phyloP scores from a whole-genome alignment of 2,888 invertebrate genomes.

The Carpatolechia fugitivella region DNA sequence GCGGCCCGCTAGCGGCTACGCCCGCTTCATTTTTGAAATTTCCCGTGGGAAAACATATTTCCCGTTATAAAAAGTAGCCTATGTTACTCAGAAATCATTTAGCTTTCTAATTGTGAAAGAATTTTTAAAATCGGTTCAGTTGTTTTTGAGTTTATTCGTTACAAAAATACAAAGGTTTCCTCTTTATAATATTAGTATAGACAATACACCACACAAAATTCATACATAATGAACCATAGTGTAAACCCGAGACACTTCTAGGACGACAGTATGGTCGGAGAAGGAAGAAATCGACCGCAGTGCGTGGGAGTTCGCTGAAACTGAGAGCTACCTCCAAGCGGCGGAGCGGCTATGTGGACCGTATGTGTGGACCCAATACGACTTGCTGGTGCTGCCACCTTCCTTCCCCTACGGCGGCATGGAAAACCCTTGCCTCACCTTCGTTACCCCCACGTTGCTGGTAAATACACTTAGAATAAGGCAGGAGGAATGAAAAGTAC shows the following conservation, averaged over 20 bases:
- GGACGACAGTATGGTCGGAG: constrained; percentile 94
- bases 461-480: constrained; percentile 79
- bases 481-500: too few species aligned
- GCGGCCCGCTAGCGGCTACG: too few species aligned
- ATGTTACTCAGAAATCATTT: too few species aligned
- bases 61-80: too few species aligned
- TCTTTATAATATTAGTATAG: too few species aligned
- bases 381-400: constrained; percentile 93
- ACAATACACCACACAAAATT: too few species aligned
- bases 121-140: too few species aligned
- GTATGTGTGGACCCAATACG: constrained; percentile 95
- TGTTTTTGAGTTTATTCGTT: too few species aligned
- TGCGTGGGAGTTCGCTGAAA: constrained; percentile 93
- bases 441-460: constrained; percentile 95
- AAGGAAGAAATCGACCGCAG: constrained; percentile 89
- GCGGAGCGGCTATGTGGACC: constrained; percentile 93
- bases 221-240: not conserved
- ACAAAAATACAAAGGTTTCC: too few species aligned
- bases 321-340: constrained; percentile 88
- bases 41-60: too few species aligned
- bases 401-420: constrained; percentile 97
- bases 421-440: constrained; percentile 98
- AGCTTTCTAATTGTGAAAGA: too few species aligned
- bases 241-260: constrained; percentile 23
- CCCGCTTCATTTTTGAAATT: too few species aligned